These are phyloP conservation scores for Aulostomus chinensis DNA, from an alignment of 2,797 vertebrate genomes.

Conservation along the genomic window DNA sequence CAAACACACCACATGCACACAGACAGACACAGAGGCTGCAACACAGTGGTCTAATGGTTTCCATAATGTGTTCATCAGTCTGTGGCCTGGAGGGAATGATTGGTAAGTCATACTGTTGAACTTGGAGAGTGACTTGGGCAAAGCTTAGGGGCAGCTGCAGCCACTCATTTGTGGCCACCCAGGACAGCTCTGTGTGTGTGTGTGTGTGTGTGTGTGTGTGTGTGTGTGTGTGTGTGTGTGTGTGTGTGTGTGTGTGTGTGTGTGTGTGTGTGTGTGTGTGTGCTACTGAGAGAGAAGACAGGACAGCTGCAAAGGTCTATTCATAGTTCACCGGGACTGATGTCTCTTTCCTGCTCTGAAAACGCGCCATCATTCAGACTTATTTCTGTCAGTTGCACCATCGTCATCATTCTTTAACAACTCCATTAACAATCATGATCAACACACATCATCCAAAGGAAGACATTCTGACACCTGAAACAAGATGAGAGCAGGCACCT, in stretches of 20 bases:
- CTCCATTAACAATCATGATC: constrained; percentile 6
- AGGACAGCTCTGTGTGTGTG: constrained; percentile 27
- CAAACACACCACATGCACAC: constrained; percentile 47
- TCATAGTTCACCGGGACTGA: constrained; percentile 60
- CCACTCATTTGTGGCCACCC: constrained; percentile 61
- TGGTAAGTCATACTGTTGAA: constrained; percentile 59
- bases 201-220: constrained; percentile 7
- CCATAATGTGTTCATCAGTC: constrained; percentile 55
- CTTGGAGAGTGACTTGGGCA: constrained; percentile 40
- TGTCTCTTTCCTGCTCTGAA: constrained; percentile 53
- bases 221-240: constrained; percentile 22
- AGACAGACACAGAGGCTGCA: constrained; percentile 35
- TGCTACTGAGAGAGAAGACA: constrained; percentile 50
- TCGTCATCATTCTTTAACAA: constrained; percentile 18
- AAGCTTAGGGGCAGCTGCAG: constrained; percentile 62
- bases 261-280: constrained; percentile 29
- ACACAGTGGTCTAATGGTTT: constrained; percentile 63
- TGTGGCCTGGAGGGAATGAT: constrained; percentile 48
- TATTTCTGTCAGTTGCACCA: constrained; percentile 45
- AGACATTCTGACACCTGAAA: neutral
- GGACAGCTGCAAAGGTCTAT: constrained; percentile 67
- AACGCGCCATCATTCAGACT: constrained; percentile 43
- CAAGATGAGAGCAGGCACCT: constrained; percentile 1
- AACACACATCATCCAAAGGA: neutral
- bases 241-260: constrained; percentile 7